Base-by-base conservation (phyloP, 2,113 vertebrate genomes). In the Propithecus coquereli region DNA sequence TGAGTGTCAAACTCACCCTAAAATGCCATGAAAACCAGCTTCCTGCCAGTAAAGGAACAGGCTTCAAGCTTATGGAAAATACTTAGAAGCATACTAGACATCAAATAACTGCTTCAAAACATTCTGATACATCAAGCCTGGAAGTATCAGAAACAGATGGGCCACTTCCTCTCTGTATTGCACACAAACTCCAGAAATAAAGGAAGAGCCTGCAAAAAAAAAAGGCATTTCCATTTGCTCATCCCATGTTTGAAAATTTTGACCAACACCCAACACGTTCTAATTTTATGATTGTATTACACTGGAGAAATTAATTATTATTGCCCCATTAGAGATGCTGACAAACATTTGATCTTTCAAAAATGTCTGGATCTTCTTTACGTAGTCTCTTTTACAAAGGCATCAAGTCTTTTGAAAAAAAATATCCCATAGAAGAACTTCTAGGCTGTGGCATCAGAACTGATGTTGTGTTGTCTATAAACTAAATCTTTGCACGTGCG, bases 121-220 rank as follows among this genome's bases (percentile, higher is more conserved):
- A 45, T 77, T 96, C 92, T 94, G 95, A 92, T 97, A 77, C 87
- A 80, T 93, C 95, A 88, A 86, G 85, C 57, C 82, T 94, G 85
- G 22, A 37, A 82, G 92, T 87, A 97, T 97, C 94, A 96, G 96
- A 97, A 98, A 96, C 97, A 98, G 96, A 97, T 98, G 97, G 92
- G 66, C 63, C 90, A 91, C 94, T 97, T 98, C 97, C 96, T 95
- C 90, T 94, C 37, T 3, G 54, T 76, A 90, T 95, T 97, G 91
- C 95, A 94, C 70, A 87, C 94, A 87, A 95, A 74, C 87, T 93
- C 87, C 90, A 92, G 89, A 97, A 94, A 89, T 88, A 85, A 96
- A 97, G 59, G 80, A 90, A 95, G 70, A 95, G 92, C 17, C 32
- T 80, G 27, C 32, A 16, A 57, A 83, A 22, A 57, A 57, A 93